Evolutionary conservation across 2,113 vertebrate genomes (phyloP).

Genomic region (Myrmecobius fasciatus): DNA sequence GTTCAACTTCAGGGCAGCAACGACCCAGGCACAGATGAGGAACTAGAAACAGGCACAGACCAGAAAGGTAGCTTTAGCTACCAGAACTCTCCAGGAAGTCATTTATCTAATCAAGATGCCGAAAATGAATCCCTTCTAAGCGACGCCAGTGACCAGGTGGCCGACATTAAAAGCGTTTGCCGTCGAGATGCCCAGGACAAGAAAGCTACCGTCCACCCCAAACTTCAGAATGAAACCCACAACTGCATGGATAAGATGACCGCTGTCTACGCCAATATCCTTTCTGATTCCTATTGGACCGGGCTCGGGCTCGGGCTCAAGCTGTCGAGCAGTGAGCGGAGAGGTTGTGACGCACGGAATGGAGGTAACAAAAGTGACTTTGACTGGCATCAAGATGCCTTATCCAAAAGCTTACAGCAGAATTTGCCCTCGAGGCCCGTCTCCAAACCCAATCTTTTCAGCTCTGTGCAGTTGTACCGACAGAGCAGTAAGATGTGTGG

Average conservation of each 20-base stretch:
- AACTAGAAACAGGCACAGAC: constrained; percentile 92
- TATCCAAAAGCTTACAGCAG: constrained; percentile 97
- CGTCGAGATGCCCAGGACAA: constrained; percentile 87
- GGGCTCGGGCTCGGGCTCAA: constrained; percentile 95
- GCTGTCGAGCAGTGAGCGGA: constrained; percentile 90
- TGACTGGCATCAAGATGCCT: constrained; percentile 97
- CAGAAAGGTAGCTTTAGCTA: constrained; percentile 95
- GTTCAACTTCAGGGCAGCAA: constrained; percentile 92
- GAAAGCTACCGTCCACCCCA: constrained; percentile 83
- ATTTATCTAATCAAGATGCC: constrained; percentile 94
- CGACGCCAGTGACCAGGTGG: constrained; percentile 93
- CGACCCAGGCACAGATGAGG: constrained; percentile 91
- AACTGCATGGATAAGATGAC: constrained; percentile 98
- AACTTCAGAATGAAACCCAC: constrained; percentile 89
- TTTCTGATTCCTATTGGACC: constrained; percentile 98
- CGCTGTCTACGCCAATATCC: constrained; percentile 97
- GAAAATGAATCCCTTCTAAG: constrained; percentile 96
- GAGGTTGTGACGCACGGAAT: constrained; percentile 93
- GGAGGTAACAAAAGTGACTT: constrained; percentile 92
- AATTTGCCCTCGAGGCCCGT: constrained; percentile 89
- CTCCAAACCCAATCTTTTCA: constrained; percentile 96
- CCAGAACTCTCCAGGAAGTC: constrained; percentile 96
- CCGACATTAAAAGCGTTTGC: constrained; percentile 92
- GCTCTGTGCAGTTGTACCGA: constrained; percentile 95
- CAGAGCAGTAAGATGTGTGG: constrained; percentile 94